Conservation (phyloP, 2,113 vertebrate genomes). For the Anoplopoma fimbria region DNA sequence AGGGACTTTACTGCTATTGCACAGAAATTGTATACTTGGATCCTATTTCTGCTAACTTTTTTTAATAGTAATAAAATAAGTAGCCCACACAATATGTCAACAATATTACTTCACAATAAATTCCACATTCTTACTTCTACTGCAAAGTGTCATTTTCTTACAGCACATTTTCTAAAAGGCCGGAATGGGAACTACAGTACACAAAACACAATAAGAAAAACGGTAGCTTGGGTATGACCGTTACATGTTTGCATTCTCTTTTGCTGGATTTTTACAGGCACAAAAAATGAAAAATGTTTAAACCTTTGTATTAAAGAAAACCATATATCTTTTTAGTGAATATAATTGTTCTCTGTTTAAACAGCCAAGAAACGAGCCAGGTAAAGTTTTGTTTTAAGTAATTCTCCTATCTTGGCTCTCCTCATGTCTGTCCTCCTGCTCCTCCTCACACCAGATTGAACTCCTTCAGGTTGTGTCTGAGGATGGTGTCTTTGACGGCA, state of each 20-base stretch:
- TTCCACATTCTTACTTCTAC: conserved; percentile 26
- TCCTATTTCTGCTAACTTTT: background rate
- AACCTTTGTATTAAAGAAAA: conserved; percentile 1
- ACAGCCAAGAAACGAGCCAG: background rate
- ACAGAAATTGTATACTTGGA: background rate
- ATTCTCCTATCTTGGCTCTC: background rate
- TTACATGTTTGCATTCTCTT: conserved; percentile 27
- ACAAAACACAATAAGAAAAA: background rate
- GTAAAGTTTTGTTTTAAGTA: background rate
- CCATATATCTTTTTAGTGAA: background rate
- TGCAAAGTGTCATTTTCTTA: background rate
- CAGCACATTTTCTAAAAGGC: conserved; percentile 9
- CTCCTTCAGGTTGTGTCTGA: conserved; percentile 89
- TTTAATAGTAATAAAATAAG: background rate
- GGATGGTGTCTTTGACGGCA: conserved; percentile 92
- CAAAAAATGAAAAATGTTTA: background rate
- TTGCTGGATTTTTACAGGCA: background rate
- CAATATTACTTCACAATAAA: background rate
- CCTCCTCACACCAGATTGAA: conserved; percentile 87
- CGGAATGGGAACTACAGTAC: background rate
- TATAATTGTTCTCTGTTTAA: background rate
- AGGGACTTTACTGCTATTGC: background rate
- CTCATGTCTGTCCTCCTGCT: background rate
- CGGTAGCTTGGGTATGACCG: background rate
- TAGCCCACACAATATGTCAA: conserved; percentile 21